phyloP scores from a whole-genome alignment of 2,797 vertebrate genomes.

The Platalea minor region DNA sequence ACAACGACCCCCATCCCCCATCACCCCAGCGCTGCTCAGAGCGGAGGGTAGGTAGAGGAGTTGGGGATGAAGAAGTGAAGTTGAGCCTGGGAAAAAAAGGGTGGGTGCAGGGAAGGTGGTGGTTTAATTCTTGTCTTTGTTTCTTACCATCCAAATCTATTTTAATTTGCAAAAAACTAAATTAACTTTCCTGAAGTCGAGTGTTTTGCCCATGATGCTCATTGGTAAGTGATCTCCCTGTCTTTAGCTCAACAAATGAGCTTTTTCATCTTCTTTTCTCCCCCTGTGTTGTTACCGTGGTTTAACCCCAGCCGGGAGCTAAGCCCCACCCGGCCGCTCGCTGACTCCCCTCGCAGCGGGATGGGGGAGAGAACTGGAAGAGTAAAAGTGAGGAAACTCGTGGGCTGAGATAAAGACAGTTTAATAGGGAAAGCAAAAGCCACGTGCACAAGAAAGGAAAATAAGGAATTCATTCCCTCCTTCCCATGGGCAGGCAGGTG shows the following conservation, averaged over 20 bases:
- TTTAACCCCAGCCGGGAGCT: too few species aligned
- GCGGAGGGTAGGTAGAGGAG: not conserved
- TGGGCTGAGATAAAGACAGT: too few species aligned
- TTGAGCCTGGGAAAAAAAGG: not conserved
- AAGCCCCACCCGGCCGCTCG: too few species aligned
- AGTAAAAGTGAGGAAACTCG: too few species aligned
- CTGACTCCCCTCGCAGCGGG: too few species aligned
- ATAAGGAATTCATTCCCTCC: too few species aligned
- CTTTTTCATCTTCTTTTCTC: not conserved
- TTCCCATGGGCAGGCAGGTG: too few species aligned
- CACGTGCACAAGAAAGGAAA: too few species aligned
- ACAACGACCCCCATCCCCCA: not conserved
- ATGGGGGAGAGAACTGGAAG: too few species aligned
- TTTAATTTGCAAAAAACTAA: not conserved
- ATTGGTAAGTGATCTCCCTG: not conserved
- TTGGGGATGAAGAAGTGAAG: not conserved
- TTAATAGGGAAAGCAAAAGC: too few species aligned
- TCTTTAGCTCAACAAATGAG: not conserved
- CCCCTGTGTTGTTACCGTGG: too few species aligned
- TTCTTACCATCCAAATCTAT: not conserved
- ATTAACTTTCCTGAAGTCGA: not conserved
- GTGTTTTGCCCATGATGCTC: not conserved
- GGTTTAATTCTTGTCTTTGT: not conserved
- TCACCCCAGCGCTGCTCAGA: not conserved
- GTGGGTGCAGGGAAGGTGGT: not conserved